Percentiles rank a stretch among this genome's conserved stretches.
phyloP scores from a whole-genome alignment of 2,113 vertebrate species.

The Protomyctophum bolini region DNA sequence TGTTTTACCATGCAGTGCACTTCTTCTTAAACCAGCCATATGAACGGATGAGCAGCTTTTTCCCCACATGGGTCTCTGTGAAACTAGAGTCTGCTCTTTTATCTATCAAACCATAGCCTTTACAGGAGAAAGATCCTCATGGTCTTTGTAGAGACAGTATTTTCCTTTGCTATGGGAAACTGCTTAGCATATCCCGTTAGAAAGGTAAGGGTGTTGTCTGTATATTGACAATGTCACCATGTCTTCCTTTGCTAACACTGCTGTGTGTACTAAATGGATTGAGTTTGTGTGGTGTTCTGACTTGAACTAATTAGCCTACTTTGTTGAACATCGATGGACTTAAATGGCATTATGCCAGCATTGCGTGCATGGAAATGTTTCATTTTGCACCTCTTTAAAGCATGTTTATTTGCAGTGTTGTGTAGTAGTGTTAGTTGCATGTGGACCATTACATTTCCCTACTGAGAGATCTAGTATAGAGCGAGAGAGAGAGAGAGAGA shows the following conservation, averaged over 20 bases:
- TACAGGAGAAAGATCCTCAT: conserved; percentile 75
- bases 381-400: neutral
- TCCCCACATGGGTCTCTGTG: conserved; percentile 72
- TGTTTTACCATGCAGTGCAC: neutral
- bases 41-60: conserved; percentile 25
- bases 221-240: neutral
- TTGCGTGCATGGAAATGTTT: neutral
- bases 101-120: conserved; percentile 70
- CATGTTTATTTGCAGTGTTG: neutral
- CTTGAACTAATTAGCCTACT: neutral
- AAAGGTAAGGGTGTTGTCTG: conserved; percentile 80
- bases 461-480: too few relatives aligned
- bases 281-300: conserved; percentile 1
- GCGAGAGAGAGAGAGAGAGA: too few relatives aligned
- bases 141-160: conserved; percentile 66
- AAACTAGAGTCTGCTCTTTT: conserved; percentile 79
- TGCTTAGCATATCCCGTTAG: conserved; percentile 89
- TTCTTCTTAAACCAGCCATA: neutral
- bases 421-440: too few relatives aligned
- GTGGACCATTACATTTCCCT: too few relatives aligned
- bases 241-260: neutral
- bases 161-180: conserved; percentile 87
- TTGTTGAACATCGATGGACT: neutral
- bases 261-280: conserved; percentile 9
- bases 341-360: neutral